Evolutionary conservation across 2,113 vertebrate genomes (phyloP).

Genomic region (Crypturellus undulatus): DNA sequence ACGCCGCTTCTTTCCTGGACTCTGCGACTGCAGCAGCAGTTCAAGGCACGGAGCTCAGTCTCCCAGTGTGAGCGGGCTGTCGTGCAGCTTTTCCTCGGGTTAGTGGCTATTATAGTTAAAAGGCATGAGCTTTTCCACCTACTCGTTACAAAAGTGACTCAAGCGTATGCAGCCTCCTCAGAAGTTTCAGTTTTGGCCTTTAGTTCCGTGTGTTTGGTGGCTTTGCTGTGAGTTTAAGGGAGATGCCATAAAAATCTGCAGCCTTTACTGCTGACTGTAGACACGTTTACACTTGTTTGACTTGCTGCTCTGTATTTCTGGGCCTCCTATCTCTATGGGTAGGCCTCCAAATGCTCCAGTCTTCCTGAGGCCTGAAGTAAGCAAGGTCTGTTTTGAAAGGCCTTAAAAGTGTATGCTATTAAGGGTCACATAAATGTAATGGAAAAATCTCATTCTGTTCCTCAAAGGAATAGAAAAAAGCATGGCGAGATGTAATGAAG

Average conservation of each 20-base stretch:
- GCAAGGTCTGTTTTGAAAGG: not conserved
- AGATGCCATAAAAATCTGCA: not conserved
- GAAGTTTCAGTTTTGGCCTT: not conserved
- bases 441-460: not conserved
- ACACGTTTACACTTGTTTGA: not conserved
- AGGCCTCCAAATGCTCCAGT: not conserved
- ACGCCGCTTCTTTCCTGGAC: accelerated
- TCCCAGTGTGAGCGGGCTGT: not conserved
- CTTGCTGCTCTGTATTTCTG: not conserved
- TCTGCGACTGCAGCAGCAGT: accelerated
- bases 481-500: not conserved
- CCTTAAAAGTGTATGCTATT: not conserved
- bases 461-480: not conserved
- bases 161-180: not conserved
- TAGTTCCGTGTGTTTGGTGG: not conserved
- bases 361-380: not conserved
- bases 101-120: not conserved
- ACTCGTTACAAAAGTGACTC: not conserved
- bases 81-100: not conserved
- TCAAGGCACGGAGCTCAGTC: not conserved
- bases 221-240: not conserved
- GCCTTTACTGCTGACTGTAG: not conserved
- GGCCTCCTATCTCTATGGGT: too few relatives aligned
- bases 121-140: not conserved
- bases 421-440: not conserved